Conservation (phyloP, 2,797 vertebrate species). For the Ctenochaetus hawaiiensis region DNA sequence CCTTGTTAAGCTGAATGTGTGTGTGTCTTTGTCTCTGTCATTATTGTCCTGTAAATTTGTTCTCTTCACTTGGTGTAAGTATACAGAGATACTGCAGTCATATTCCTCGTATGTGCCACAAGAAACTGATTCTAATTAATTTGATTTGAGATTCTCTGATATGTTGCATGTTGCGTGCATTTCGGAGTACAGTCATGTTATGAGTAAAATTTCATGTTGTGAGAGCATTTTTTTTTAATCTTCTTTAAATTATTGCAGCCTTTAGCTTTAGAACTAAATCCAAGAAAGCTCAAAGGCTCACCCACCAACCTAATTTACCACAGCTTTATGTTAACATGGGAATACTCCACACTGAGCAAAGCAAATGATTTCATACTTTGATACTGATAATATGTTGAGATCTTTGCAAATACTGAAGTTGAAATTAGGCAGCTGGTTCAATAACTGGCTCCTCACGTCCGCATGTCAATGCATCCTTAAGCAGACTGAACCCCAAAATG, state of each 20-base stretch:
- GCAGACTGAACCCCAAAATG: no score
- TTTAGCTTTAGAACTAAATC: constrained; percentile 21
- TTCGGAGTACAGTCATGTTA: background rate
- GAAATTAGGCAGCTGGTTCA: background rate
- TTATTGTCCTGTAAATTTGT: background rate
- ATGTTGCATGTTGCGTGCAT: background rate
- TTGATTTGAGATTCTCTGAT: background rate
- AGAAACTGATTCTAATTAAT: background rate
- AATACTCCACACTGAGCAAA: constrained; percentile 4
- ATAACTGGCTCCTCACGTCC: no score
- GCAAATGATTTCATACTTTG: constrained; percentile 8
- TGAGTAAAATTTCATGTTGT: constrained; percentile 4
- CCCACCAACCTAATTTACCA: constrained; percentile 31
- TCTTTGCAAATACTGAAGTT: background rate
- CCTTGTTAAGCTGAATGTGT: background rate
- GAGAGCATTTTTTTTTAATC: background rate
- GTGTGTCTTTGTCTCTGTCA: background rate
- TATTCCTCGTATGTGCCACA: background rate
- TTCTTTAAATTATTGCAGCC: constrained; percentile 20
- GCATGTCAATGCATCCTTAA: no score
- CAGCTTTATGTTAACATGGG: constrained; percentile 10
- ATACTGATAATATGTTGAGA: constrained; percentile 15
- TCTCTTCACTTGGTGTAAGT: background rate
- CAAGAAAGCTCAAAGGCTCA: constrained; percentile 24
- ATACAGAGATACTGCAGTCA: background rate